Conservation (phyloP, 2,888 invertebrate species). For the Phytoseiulus persimilis region DNA sequence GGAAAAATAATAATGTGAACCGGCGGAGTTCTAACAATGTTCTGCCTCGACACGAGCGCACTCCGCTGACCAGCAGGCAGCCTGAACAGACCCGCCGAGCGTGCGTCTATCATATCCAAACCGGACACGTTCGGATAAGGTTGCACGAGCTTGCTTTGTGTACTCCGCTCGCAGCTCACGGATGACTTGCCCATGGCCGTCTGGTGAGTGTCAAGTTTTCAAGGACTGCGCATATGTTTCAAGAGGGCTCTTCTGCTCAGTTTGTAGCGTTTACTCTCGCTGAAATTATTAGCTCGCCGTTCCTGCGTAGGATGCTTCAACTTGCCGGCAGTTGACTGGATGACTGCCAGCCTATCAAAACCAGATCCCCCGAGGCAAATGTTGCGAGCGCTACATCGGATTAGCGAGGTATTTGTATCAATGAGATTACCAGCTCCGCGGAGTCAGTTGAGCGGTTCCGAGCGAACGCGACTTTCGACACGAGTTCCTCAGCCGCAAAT, state of each 20-base stretch:
- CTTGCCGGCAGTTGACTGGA: neutral
- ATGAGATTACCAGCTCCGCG: neutral
- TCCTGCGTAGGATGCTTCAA: neutral
- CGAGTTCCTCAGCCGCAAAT: neutral
- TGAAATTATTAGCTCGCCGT: neutral
- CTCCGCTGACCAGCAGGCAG: neutral
- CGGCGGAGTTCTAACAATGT: neutral
- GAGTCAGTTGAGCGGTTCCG: neutral
- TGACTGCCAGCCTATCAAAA: neutral
- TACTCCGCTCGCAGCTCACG: neutral
- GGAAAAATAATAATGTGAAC: no score
- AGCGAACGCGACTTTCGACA: neutral
- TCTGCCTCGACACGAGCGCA: neutral
- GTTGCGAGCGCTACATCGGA: neutral
- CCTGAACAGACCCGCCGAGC: neutral
- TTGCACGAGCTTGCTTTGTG: neutral
- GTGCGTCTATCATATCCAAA: neutral
- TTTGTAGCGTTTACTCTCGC: neutral
- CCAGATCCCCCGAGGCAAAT: neutral
- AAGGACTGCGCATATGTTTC: neutral
- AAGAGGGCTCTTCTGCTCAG: neutral
- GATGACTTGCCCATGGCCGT: neutral
- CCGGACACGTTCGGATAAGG: neutral
- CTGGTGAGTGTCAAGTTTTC: neutral
- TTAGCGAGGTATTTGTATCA: neutral